Conservation (phyloP, 2,888 invertebrate species). For the Nemotelus pantherinus region DNA sequence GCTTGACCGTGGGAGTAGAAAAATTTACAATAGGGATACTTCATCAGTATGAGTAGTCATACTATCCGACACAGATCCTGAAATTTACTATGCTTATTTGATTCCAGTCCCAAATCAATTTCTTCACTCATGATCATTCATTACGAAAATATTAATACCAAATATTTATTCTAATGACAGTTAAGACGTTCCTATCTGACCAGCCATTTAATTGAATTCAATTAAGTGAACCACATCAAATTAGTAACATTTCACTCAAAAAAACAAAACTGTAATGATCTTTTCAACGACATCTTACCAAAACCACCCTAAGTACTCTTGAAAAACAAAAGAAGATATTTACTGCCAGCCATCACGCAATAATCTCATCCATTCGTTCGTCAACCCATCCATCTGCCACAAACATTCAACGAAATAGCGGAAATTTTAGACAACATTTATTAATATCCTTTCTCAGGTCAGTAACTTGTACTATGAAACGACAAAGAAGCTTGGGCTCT, state of each 20-base stretch:
- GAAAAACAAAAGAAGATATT: constrained; percentile 29
- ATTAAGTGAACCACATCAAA: constrained; percentile 15
- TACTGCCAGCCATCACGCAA: constrained; percentile 33
- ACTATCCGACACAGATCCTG: no score
- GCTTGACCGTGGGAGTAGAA: no score
- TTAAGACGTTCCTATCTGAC: not conserved
- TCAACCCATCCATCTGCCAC: constrained; percentile 14
- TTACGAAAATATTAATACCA: no score
- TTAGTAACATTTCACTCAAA: constrained; percentile 29
- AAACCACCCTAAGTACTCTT: not conserved
- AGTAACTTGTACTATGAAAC: constrained; percentile 12
- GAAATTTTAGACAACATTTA: constrained; percentile 25
- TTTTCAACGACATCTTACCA: not conserved
- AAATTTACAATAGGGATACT: no score
- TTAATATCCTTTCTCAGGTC: constrained; percentile 35
- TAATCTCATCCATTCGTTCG: constrained; percentile 26
- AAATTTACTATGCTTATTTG: no score
- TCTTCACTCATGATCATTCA: no score
- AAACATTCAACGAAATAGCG: constrained; percentile 25
- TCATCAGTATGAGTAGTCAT: no score
- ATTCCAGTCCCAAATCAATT: no score
- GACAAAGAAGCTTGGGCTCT: no score
- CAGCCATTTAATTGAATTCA: constrained; percentile 15
- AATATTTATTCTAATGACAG: no score
- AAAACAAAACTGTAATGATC: constrained; percentile 5